phyloP scores from a whole-genome alignment of 2,888 invertebrate species.

The Xestobium rufovillosum region DNA sequence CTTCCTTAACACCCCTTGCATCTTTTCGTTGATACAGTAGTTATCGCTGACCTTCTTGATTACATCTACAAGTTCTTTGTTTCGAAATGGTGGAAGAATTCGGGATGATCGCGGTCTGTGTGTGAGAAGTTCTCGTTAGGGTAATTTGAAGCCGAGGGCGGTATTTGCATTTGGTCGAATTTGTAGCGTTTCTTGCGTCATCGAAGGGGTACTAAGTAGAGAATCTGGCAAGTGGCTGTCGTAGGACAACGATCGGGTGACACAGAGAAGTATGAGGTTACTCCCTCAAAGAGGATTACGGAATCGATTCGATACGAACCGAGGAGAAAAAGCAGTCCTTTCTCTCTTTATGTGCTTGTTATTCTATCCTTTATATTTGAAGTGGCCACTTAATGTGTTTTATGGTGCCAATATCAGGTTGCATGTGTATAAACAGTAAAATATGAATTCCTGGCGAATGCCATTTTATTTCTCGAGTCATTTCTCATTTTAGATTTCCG shows the following conservation, averaged over 20 bases:
- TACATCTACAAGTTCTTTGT: no score
- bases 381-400: slow-evolving; percentile 41
- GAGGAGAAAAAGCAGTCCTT: slow-evolving; percentile 29
- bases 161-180: no score
- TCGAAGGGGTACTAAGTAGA: not conserved
- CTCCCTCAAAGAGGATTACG: slow-evolving; percentile 38
- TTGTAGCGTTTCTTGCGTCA: no score
- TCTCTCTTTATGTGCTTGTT: slow-evolving; percentile 40
- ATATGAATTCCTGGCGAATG: slow-evolving; percentile 28
- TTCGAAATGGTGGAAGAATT: no score
- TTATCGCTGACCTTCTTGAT: no score
- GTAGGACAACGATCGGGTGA: slow-evolving; percentile 2
- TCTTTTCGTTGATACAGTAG: no score
- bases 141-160: no score
- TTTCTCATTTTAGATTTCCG: no score
- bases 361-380: slow-evolving; percentile 41
- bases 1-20: no score
- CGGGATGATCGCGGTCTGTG: no score
- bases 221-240: not conserved
- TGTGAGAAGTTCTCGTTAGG: no score
- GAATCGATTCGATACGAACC: slow-evolving; percentile 38
- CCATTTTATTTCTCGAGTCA: no score
- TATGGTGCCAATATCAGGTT: slow-evolving; percentile 38
- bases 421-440: slow-evolving; percentile 34
- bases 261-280: slow-evolving; percentile 27